phyloP scores from a whole-genome alignment of 1,140 invertebrate species.

The Diachasma alloeum region DNA sequence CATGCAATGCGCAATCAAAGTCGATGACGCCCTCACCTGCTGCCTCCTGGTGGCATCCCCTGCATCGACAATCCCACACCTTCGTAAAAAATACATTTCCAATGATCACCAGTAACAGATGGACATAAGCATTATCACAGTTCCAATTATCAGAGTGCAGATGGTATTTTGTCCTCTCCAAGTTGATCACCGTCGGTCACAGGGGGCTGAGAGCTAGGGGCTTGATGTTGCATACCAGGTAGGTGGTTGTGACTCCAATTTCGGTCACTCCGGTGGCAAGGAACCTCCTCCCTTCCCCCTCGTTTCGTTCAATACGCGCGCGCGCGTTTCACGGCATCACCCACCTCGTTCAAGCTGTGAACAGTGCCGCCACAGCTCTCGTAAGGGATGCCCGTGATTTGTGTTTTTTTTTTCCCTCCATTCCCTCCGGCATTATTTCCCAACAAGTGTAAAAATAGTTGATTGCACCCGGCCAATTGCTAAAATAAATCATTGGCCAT shows the following conservation, averaged over 20 bases:
- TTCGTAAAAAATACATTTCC: too few species aligned
- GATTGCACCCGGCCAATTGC: background rate
- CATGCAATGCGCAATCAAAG: too few species aligned
- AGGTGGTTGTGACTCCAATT: background rate
- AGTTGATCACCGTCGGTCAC: background rate
- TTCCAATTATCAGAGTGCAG: too few species aligned
- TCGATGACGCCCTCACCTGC: background rate
- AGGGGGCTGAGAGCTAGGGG: background rate
- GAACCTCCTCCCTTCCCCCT: slow-evolving; percentile 23
- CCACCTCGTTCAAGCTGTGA: slow-evolving; percentile 41
- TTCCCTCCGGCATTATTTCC: background rate
- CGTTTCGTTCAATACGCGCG: slow-evolving; percentile 60
- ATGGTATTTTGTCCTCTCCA: too few species aligned
- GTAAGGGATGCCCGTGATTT: slow-evolving; percentile 60
- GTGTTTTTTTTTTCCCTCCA: background rate
- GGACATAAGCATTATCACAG: too few species aligned
- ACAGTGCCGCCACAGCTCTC: slow-evolving; percentile 63
- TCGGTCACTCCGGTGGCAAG: slow-evolving; percentile 17
- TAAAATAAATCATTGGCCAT: background rate
- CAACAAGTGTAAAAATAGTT: background rate
- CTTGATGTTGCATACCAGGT: background rate
- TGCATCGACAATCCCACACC: too few species aligned
- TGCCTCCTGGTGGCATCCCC: slow-evolving; percentile 14
- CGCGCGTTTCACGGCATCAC: slow-evolving; percentile 51
- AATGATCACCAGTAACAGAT: too few species aligned